Conservation (phyloP, 1,140 invertebrate genomes). For the Periplaneta americana region DNA sequence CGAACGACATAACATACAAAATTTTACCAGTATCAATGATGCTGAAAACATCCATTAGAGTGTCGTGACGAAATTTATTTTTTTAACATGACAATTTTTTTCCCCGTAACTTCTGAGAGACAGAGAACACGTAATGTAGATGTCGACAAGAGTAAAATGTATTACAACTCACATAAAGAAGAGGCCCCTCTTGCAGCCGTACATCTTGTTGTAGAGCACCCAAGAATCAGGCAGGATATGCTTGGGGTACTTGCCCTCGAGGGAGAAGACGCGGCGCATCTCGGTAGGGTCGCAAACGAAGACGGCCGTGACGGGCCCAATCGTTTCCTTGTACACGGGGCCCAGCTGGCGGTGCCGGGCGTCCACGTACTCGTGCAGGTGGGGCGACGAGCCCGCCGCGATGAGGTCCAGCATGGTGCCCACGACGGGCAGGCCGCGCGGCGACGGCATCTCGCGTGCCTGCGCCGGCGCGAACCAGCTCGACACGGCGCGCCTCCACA, state of each 20-base stretch:
- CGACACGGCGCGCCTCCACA: background rate
- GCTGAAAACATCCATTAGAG: too few relatives aligned
- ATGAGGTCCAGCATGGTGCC: constrained; percentile 48
- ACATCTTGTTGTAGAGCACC: constrained; percentile 68
- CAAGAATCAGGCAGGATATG: constrained; percentile 80
- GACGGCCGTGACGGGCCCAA: constrained; percentile 59
- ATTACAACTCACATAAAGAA: constrained; percentile 71
- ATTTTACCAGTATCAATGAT: too few relatives aligned
- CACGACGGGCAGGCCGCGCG: constrained; percentile 46
- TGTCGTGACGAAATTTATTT: too few relatives aligned
- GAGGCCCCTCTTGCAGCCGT: constrained; percentile 65
- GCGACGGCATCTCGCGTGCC: constrained; percentile 33
- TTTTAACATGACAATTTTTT: too few relatives aligned
- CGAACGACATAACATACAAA: too few relatives aligned
- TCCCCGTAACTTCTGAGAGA: too few relatives aligned
- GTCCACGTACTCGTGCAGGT: constrained; percentile 69
- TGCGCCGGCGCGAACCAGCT: background rate
- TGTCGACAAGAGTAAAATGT: background rate
- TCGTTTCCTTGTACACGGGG: constrained; percentile 62
- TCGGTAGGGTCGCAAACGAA: constrained; percentile 64
- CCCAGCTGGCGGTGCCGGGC: constrained; percentile 64
- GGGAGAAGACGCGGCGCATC: constrained; percentile 63
- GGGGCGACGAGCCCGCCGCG: constrained; percentile 41
- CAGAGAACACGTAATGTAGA: too few relatives aligned
- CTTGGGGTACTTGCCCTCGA: constrained; percentile 70